phyloP scores from a whole-genome alignment of 2,797 vertebrate genomes.

The Pogonophryne albipinna region DNA sequence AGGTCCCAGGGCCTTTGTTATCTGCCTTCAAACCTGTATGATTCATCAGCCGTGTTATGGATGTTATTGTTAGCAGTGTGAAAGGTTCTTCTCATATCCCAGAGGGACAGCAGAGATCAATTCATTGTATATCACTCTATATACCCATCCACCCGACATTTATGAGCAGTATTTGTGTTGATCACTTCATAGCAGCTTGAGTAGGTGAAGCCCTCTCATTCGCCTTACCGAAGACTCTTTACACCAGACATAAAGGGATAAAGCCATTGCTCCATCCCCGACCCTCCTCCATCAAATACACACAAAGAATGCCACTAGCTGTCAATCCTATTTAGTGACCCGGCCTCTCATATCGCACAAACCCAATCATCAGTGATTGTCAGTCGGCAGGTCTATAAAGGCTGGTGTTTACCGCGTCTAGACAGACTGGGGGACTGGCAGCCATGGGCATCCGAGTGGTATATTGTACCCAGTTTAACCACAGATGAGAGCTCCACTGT shows the following conservation, averaged over 20 bases:
- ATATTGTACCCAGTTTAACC: conserved; percentile 71
- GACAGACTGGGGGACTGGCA: conserved; percentile 73
- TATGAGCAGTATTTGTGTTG: conserved; percentile 49
- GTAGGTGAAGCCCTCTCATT: conserved; percentile 35
- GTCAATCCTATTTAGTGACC: conserved; percentile 68
- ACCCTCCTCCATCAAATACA: conserved; percentile 13
- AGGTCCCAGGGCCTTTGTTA: conserved; percentile 65
- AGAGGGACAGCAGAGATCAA: conserved; percentile 42
- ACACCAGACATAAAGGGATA: conserved; percentile 31
- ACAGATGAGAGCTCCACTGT: conserved; percentile 73
- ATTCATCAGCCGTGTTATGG: conserved; percentile 61
- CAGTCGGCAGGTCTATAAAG: conserved; percentile 72
- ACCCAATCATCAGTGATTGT: conserved; percentile 64
- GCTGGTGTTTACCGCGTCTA: conserved; percentile 79
- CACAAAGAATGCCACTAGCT: conserved; percentile 43
- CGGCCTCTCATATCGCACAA: conserved; percentile 53
- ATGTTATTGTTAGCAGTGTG: conserved; percentile 66
- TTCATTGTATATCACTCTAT: conserved; percentile 38
- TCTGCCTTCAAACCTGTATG: conserved; percentile 63
- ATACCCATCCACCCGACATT: conserved; percentile 48
- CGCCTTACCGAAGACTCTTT: conserved; percentile 15
- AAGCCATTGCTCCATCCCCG: conserved; percentile 21
- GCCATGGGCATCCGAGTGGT: conserved; percentile 65
- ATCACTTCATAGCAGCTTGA: conserved; percentile 43
- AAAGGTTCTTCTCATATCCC: conserved; percentile 46